phyloP scores from a whole-genome alignment of 2,797 vertebrate genomes.

The Hapalemur alaotrensis region DNA sequence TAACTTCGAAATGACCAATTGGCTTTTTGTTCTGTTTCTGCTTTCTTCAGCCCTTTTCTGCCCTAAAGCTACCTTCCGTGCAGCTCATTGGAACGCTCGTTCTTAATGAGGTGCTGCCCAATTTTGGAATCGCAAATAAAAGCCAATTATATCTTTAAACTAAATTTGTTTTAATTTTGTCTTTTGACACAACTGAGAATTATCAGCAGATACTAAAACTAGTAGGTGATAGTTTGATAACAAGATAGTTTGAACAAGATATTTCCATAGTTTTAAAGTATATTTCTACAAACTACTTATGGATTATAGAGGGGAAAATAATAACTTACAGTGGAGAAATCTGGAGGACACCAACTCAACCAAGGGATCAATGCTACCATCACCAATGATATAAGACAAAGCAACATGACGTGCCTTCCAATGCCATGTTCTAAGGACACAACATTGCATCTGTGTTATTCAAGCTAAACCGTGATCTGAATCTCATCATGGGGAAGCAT shows the following conservation, averaged over 20 bases:
- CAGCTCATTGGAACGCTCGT: background rate
- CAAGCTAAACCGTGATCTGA: background rate
- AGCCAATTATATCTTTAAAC: background rate
- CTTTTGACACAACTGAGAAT: background rate
- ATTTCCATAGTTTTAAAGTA: background rate
- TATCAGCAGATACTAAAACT: background rate
- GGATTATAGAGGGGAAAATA: background rate
- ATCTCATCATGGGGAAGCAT: background rate
- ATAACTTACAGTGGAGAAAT: background rate
- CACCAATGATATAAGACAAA: background rate
- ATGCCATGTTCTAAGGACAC: background rate
- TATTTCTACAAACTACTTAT: background rate
- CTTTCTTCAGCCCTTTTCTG: background rate
- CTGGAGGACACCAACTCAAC: background rate
- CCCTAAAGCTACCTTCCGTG: background rate
- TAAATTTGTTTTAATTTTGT: background rate
- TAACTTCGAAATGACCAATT: background rate
- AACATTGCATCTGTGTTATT: no score
- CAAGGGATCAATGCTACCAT: background rate
- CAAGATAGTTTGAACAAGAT: background rate
- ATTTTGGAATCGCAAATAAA: background rate
- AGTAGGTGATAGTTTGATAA: background rate
- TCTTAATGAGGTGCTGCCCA: background rate
- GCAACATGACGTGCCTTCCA: background rate
- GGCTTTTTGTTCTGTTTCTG: background rate